Base-by-base conservation (phyloP, 2,113 vertebrate genomes). In the Gallinago jamesoni region DNA sequence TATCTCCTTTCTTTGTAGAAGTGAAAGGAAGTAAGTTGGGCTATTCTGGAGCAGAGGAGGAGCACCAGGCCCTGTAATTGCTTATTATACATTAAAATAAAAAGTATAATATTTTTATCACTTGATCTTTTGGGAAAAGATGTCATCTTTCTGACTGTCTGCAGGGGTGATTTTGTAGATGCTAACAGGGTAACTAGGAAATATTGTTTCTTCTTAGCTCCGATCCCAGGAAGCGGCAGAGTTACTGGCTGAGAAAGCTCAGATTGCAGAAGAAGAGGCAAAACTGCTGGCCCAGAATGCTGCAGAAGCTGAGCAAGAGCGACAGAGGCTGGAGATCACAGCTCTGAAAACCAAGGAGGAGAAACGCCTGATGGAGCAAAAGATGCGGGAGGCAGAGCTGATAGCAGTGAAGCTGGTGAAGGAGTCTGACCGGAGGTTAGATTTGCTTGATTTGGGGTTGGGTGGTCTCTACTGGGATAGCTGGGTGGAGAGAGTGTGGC, bases 181-280 rank as follows among this genome's bases (percentile, higher is more conserved):
- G 43, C 79, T 78, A 67, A 52, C 17, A 30, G 35, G 5, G 13
- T 66, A 86, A 45, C 56, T 60, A 72, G 56, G 22, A 25, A 18
- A 57, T 84, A 64, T 6, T 45, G 9, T 90, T 80, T 67, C 22
- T 37, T 69, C 39, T 64, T 84, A 99, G 99, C 94, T 99, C 52
- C 98, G 98, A 55, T 99, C 99, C 4, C 99, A 99, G 96, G 99
- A 99, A 95, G 98, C 99, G 2, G 99, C 99, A 2, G 99, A 99
- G 94, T 96, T 99, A 76, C 96, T 99, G 96, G 99, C 99, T 21
- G 99, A 99, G 97, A 99, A 99, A 92, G 99, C 99, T 70, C 99
- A 99, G 97, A 99, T 99, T 56, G 99, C 99, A 1, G 98, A 99
- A 69, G 99, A 99, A 63, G 99, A 99, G 88, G 99, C 99, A 55